Evolutionary conservation across 2,797 vertebrate genomes (phyloP).

Genomic region (Gymnothorax reevesii): DNA sequence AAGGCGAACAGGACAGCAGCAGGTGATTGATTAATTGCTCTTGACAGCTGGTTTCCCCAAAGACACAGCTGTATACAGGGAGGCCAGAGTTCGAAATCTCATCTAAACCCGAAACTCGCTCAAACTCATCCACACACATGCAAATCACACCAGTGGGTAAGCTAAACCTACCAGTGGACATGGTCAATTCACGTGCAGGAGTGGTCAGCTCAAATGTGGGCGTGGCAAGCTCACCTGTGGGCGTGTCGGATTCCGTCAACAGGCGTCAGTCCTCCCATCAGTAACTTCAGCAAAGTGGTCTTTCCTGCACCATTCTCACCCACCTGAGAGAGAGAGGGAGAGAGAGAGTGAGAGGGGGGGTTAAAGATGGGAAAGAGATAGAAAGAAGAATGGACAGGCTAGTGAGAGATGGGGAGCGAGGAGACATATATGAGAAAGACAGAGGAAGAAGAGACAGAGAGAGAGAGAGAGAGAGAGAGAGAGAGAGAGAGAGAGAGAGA

Average conservation of each 20-base stretch:
- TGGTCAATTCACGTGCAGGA: too few species aligned
- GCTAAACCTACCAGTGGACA: background rate
- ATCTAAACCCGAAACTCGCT: too few species aligned
- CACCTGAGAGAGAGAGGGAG: constrained; percentile 70
- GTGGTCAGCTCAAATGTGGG: background rate
- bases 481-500: background rate
- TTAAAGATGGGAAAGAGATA: too few species aligned
- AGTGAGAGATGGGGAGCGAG: background rate
- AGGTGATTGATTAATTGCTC: background rate
- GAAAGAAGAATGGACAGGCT: background rate
- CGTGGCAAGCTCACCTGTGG: constrained; percentile 79
- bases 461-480: background rate
- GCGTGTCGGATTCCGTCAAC: constrained; percentile 84
- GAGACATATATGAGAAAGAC: background rate
- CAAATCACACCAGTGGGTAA: background rate
- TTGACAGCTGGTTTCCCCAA: background rate
- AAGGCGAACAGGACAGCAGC: background rate
- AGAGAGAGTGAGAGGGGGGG: background rate
- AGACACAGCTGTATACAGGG: background rate
- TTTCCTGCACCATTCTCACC: constrained; percentile 96
- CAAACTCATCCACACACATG: background rate
- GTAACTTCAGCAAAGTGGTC: constrained; percentile 90
- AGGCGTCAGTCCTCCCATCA: constrained; percentile 90
- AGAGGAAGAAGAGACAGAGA: background rate
- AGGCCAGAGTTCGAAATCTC: too few species aligned